Evolutionary conservation across 2,797 vertebrate species (phyloP), one percentile per base, ranked within the genome.

Genomic region (Aratinga solstitialis): DNA sequence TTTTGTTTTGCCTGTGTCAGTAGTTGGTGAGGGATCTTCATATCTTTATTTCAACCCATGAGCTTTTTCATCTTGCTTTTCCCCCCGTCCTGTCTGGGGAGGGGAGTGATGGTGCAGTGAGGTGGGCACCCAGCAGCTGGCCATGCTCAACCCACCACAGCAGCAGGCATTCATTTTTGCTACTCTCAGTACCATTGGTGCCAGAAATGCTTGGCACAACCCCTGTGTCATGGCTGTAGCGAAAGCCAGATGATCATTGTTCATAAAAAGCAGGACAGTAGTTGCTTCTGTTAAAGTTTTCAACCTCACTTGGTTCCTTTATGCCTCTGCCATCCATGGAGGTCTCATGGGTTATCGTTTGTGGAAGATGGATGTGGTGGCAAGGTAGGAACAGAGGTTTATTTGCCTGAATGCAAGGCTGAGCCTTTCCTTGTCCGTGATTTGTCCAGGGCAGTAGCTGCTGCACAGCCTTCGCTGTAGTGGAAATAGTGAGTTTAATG

Each of bases 281-380:
- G 23, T 42, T 80, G 68, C 73, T 93, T 65, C 58, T 85, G 9
- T 36, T 54, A 13, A 66, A 47, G 51, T 34, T 91, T 88, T 72
- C 1, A 3, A 10, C 11, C 17, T 67, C 6, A 7, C 16, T 19
- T 80, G 59, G 36, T 78, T 72, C 51, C 0, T 18, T 45, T 32
- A 50, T 83, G 82, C n/a, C 50, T 68, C 7, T 85, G 50, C 76
- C 7, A 2, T 32, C 40, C 0, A 0, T 23, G 24, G 45, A 42
- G 29, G 7, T 73, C 20, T 90, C 56, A 4, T 0, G 0, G 40
- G 4, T 47, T 72, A 4, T 38, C 0, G 2, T 11, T 42, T 54
- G 13, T 10, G 67, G 45, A 30, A 36, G 22, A 19, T 2, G 29
- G 42, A 45, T 0, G 2, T 15, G 65, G 15, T 66, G 26, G 21